phyloP scores from a whole-genome alignment of 64 coral and sea anemone species.

The Catalaphyllia jardinei region DNA sequence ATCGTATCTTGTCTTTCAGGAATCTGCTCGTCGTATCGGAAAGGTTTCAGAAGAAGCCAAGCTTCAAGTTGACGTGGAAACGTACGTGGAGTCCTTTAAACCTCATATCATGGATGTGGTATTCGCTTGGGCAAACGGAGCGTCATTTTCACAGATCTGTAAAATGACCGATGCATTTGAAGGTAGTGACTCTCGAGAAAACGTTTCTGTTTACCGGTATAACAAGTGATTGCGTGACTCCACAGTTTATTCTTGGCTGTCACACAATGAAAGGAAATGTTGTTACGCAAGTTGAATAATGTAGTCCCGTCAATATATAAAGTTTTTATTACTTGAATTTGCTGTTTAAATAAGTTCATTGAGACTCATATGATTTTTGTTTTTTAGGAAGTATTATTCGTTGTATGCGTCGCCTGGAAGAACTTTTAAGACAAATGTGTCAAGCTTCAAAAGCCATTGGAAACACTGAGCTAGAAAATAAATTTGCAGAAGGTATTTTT shows the following conservation, averaged over 20 bases:
- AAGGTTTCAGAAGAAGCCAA: conserved; percentile 99
- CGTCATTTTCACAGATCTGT: conserved; percentile 25
- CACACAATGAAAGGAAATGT: conserved; percentile 1
- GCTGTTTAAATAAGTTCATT: not conserved
- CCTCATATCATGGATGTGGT: conserved; percentile 90
- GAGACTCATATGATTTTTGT: not conserved
- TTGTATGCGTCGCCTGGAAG: conserved; percentile 90
- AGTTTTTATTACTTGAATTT: not conserved
- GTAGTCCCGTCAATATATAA: conserved; percentile 40
- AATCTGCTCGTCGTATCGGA: conserved; percentile 95
- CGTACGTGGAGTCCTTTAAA: conserved; percentile 89
- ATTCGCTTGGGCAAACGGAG: conserved; percentile 94
- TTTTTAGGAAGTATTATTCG: conserved; percentile 85
- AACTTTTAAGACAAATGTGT: conserved; percentile 95
- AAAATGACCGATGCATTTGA: no score
- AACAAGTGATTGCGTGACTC: no score
- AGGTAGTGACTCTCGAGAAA: not conserved
- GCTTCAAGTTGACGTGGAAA: conserved; percentile 88
- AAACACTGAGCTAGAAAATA: conserved; percentile 99
- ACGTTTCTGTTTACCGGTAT: no score
- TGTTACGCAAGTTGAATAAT: no score
- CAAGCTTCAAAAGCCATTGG: conserved; percentile 97
- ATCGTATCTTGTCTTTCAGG: conserved; percentile 19
- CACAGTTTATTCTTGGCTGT: not conserved
- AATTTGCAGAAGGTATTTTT: conserved; percentile 90